Evolutionary conservation across 2,113 vertebrate species (phyloP).

Genomic region (Coregonus clupeaformis): DNA sequence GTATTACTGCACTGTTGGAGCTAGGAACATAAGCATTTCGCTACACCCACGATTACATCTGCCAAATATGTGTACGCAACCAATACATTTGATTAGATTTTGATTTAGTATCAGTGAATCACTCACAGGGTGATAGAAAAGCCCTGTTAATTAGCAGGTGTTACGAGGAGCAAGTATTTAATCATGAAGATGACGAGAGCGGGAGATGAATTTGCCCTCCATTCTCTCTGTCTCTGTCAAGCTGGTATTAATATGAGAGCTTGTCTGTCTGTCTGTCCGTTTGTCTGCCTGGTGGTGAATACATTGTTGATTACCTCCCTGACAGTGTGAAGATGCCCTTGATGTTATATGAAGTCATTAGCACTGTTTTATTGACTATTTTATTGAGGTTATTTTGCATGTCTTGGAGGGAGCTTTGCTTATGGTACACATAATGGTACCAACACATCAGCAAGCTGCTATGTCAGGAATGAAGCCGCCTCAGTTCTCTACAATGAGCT

Average conservation of each 20-base stretch:
- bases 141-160: conserved; percentile 12
- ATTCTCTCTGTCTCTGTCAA: conserved; percentile 9
- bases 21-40: no score
- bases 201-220: conserved; percentile 8
- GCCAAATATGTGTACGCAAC: no score
- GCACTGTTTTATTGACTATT: no score
- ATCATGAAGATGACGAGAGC: conserved; percentile 5
- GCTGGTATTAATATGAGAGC: conserved; percentile 14
- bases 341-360: not conserved
- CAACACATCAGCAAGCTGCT: not conserved
- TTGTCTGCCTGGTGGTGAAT: no score
- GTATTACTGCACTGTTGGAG: no score
- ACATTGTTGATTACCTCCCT: not conserved
- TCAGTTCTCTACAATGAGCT: no score
- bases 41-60: no score
- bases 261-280: not conserved
- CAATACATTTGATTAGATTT: no score
- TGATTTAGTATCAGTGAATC: not conserved
- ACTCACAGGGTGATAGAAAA: not conserved
- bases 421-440: not conserved
- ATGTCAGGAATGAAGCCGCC: not conserved
- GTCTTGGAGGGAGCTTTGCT: not conserved
- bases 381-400: not conserved
- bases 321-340: not conserved
- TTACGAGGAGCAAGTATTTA: conserved; percentile 2